A percentile compares a stretch with the other conserved stretches of the same genome.
These are phyloP conservation scores for Passer domesticus DNA, from an alignment of 2,113 vertebrate species.

Conservation along the genomic window DNA sequence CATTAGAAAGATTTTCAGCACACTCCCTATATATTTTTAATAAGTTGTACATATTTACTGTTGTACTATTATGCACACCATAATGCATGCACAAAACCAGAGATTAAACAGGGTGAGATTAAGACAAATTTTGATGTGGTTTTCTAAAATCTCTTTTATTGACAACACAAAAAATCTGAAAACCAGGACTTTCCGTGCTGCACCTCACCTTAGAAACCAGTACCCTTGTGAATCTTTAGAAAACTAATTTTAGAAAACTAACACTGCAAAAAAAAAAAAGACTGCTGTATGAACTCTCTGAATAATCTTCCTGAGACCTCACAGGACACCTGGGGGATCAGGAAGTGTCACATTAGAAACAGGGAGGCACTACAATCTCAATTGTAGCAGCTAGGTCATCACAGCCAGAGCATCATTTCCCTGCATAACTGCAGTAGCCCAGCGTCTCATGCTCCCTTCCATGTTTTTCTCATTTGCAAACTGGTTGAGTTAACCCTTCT, in stretches of 20 bases:
- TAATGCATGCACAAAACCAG: neutral
- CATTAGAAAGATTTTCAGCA: neutral
- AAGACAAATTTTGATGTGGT: neutral
- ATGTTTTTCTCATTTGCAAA: neutral
- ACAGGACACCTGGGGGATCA: neutral
- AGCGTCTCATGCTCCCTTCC: neutral
- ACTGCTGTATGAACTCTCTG: neutral
- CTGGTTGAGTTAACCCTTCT: neutral
- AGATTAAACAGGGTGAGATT: neutral
- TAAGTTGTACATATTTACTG: neutral
- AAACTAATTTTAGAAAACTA: neutral
- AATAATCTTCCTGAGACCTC: neutral
- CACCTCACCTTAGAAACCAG: neutral
- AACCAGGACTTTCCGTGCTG: no score
- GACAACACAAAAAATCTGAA: neutral
- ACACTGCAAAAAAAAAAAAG: neutral
- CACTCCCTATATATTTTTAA: no score
- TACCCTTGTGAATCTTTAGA: neutral
- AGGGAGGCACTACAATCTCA: neutral
- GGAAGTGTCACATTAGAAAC: neutral
- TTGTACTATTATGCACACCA: neutral
- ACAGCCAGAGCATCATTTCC: neutral
- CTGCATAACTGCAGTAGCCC: neutral
- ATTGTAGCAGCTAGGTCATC: neutral
- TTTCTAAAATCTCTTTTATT: neutral